These are phyloP conservation scores for Monochamus saltuarius DNA, from an alignment of 1,140 invertebrate genomes.

Conservation along the genomic window DNA sequence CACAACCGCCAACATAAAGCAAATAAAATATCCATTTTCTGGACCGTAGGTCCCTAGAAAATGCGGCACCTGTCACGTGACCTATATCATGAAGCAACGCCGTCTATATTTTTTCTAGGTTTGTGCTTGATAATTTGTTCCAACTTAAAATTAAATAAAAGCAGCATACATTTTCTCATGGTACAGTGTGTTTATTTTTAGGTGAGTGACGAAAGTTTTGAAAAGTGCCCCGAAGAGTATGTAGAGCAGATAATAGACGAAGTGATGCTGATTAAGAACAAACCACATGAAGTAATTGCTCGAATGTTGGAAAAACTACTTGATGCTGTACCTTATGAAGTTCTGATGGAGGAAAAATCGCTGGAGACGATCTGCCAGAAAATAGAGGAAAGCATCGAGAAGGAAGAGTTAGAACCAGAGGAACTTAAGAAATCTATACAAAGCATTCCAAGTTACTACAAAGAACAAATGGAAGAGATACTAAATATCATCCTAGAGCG, in stretches of 20 bases:
- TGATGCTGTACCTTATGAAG: constrained; percentile 24
- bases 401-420: constrained; percentile 25
- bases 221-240: constrained; percentile 26
- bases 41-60: too few relatives aligned
- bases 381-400: constrained; percentile 18
- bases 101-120: too few relatives aligned
- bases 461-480: constrained; percentile 29
- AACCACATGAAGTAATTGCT: constrained; percentile 32
- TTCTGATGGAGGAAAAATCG: constrained; percentile 16
- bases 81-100: too few relatives aligned
- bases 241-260: constrained; percentile 35
- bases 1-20: too few relatives aligned
- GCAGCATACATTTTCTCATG: too few relatives aligned
- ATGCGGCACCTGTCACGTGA: too few relatives aligned
- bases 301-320: constrained; percentile 29
- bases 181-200: constrained; percentile 19
- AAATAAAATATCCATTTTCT: too few relatives aligned
- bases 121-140: too few relatives aligned
- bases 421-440: constrained; percentile 25
- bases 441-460: constrained; percentile 20
- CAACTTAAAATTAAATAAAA: too few relatives aligned
- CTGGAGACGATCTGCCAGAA: constrained; percentile 23
- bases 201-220: constrained; percentile 23
- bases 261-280: constrained; percentile 14
- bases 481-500: constrained; percentile 34